These are phyloP conservation scores for Phengaris arion DNA, from an alignment of 2,888 invertebrate genomes.

Conservation along the genomic window DNA sequence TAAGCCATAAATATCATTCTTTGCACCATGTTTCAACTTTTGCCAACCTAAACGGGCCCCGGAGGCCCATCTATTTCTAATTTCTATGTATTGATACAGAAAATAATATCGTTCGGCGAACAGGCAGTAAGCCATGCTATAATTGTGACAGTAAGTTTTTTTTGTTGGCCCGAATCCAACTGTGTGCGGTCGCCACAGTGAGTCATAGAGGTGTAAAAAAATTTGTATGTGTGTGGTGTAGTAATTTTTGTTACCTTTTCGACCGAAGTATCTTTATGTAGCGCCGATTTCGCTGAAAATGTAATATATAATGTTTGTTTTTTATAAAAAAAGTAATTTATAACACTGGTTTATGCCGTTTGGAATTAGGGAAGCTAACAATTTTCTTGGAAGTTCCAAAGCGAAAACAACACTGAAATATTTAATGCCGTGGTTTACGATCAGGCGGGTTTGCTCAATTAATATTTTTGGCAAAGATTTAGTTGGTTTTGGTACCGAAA, in stretches of 20 bases:
- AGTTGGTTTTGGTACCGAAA: not conserved
- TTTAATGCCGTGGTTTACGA: not conserved
- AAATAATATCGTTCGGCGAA: conserved; percentile 16
- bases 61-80: not conserved
- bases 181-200: conserved; percentile 28
- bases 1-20: not conserved
- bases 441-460: not conserved
- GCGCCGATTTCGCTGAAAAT: not conserved
- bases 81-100: conserved; percentile 15
- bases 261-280: conserved; percentile 6
- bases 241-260: conserved; percentile 3
- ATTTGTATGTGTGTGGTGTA: conserved; percentile 12
- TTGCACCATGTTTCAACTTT: not conserved
- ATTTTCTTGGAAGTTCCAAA: not conserved
- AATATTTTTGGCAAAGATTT: conserved; percentile 6
- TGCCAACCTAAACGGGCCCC: not conserved
- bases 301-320: not conserved
- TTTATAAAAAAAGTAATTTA: not conserved
- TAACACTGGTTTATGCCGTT: not conserved
- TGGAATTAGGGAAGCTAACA: too few species aligned
- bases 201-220: conserved; percentile 31
- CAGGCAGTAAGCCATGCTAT: not conserved
- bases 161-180: conserved; percentile 25
- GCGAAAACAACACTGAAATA: not conserved
- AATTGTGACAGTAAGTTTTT: conserved; percentile 24